Evolutionary conservation across 2,113 vertebrate species (phyloP), one percentile per base, ranked within the genome.

Genomic region (Coryphaenoides rupestris): DNA sequence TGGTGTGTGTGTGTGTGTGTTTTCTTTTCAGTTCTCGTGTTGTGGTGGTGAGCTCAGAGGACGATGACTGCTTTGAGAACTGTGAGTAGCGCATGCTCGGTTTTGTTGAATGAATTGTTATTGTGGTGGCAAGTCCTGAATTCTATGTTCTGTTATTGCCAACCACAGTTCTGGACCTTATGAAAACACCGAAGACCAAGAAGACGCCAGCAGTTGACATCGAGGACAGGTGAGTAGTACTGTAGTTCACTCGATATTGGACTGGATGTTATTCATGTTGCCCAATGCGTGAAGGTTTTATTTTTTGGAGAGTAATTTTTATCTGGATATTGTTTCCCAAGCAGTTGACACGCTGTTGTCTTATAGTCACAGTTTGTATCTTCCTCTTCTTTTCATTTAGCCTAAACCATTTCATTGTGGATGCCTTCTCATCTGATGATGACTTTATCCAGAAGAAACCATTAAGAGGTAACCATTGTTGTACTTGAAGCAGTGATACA

Each of bases 181-280:
- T 90, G 55, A 90, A 89, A 79, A 91, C 90, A 1, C 90, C 91
- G 0, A 79, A 69, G 2, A 2, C 74, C 46, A 87, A 86, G 54
- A 66, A 56, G 50, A 70, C 40, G 24, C 66, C 75, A 21, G 63
- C 62, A 9, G 77, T 67, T 13, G 62, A 22, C n/a, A 87, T 85
- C 77, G 82, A 86, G 45, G 82, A 89, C 40, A 71, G 90, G 91
- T 90, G 12, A 68, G 74, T 61, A 21, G 7, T n/a, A n/a, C n/a
- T n/a, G 12, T 49, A 19, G 5, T 49, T 50, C 10, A 1, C 7
- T 28, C 33, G 55, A 5, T 23, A 21, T 5, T 49, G 0, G n/a
- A n/a, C n/a, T n/a, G n/a, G n/a, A n/a, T n/a, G n/a, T n/a, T n/a
- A n/a, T n/a, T n/a, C n/a, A n/a, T n/a, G n/a, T n/a, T n/a, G n/a